These are phyloP conservation scores for Clarias magur DNA, from an alignment of 2,113 vertebrate species.

Conservation along the genomic window DNA sequence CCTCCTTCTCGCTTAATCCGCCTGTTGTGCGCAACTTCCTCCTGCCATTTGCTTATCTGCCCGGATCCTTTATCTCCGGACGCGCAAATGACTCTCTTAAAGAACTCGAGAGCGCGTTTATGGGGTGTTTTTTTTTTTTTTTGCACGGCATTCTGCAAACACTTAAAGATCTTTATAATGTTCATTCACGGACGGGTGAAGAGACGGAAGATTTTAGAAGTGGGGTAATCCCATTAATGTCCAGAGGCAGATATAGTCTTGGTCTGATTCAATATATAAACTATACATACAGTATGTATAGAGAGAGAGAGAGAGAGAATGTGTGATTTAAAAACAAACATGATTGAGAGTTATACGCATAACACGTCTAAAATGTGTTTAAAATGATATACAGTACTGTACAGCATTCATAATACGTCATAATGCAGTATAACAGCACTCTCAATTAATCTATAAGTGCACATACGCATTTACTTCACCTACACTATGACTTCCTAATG, in stretches of 20 bases:
- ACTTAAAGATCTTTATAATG: neutral
- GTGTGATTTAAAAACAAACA: too few species aligned
- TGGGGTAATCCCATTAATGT: neutral
- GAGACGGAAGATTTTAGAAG: neutral
- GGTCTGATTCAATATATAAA: neutral
- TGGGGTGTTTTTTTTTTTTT: neutral
- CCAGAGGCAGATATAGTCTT: neutral
- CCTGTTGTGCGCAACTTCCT: slow-evolving; percentile 49
- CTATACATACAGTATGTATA: neutral
- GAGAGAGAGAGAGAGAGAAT: too few species aligned
- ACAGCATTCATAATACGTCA: neutral
- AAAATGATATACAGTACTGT: too few species aligned
- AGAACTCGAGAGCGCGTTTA: slow-evolving; percentile 27
- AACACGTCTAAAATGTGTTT: too few species aligned
- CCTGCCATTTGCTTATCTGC: slow-evolving; percentile 46
- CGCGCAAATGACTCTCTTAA: slow-evolving; percentile 27
- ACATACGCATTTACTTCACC: neutral
- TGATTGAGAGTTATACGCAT: neutral
- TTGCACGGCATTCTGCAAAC: neutral
- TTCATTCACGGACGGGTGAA: neutral
- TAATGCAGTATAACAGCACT: neutral
- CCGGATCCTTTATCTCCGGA: slow-evolving; percentile 33
- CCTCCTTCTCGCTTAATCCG: slow-evolving; percentile 46
- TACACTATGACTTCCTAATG: neutral
- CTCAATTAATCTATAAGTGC: neutral